Base-by-base conservation (phyloP, 2,113 vertebrate genomes). In the Parotia lawesii region DNA sequence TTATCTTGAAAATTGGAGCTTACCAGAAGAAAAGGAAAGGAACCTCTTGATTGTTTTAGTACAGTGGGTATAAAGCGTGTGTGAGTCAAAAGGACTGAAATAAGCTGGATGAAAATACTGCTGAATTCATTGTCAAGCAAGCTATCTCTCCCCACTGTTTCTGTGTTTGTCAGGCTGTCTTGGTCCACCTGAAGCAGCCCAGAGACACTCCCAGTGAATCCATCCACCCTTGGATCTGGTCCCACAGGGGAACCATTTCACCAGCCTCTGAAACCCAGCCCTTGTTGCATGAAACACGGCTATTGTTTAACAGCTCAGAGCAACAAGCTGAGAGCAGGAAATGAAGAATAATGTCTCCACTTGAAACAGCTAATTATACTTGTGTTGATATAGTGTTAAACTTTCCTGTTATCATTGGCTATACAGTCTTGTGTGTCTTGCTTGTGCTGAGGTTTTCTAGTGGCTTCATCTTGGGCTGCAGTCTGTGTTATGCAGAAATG, bases 331-430 rank as follows among this genome's bases (percentile, higher is more conserved):
- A 89, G 78, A 78, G 87, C 93, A 96, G 94, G 95, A 95, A 96
- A 95, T 87, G 87, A 95, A 95, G 89, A 95, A 95, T 90, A 90
- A 87, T 93, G 87, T 95, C 87, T 94, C 81, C 78, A 76, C 62
- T 95, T 95, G 81, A 95, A 95, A 82, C 75, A 93, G 62, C 71
- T 91, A 95, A 95, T 95, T 93, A 85, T 89, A 73, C 81, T 94
- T 67, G 21, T 93, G 91, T 91, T 94, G 93, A 93, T 83, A 82
- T 91, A 82, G 61, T 83, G 87, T 91, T 94, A 93, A 95, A 95
- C 51, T 95, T 93, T 85, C 70, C 93, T 96, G 94, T 96, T 96
- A 89, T 93, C 54, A 71, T 92, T 94, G 93, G 93, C 94, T 62
- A 38, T 60, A 38, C 22, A 48, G 45, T n/a, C 31, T 45, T 58